These are phyloP conservation scores for Scalopus aquaticus DNA, from an alignment of 2,113 vertebrate species.

Conservation along the genomic window DNA sequence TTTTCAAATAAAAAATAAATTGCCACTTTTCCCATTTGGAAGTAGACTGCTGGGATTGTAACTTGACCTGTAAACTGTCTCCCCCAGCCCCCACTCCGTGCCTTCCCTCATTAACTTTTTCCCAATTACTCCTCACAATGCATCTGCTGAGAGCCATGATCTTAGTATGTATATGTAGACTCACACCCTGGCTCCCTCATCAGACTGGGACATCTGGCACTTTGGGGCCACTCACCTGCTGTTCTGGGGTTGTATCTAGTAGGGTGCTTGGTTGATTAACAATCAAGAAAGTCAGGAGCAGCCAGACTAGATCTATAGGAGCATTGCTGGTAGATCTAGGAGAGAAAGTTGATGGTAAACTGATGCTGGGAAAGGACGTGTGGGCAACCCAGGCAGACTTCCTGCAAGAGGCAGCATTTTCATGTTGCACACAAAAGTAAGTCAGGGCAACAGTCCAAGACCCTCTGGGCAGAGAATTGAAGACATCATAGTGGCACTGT, in stretches of 20 bases:
- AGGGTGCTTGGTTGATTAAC: background rate
- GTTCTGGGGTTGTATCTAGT: background rate
- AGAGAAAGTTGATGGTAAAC: background rate
- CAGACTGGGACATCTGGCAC: background rate
- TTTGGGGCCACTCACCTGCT: background rate
- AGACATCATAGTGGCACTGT: background rate
- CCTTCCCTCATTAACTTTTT: background rate
- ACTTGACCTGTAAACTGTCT: background rate
- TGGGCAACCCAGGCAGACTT: background rate
- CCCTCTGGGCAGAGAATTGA: background rate
- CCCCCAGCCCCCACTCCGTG: background rate
- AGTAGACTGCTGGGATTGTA: background rate
- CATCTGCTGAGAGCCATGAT: background rate
- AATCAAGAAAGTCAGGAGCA: background rate
- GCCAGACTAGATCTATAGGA: background rate
- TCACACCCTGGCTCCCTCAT: background rate
- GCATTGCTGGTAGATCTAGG: background rate
- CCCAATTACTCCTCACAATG: background rate
- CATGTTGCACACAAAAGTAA: background rate
- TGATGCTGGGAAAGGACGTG: background rate
- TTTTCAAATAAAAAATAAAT: slow-evolving; percentile 24
- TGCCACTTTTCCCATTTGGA: background rate
- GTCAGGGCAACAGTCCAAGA: background rate
- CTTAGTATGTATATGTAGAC: background rate
- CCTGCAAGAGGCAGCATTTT: background rate